These are phyloP conservation scores for Sitobion miscanthi DNA, from an alignment of 1,140 invertebrate species.

Conservation along the genomic window DNA sequence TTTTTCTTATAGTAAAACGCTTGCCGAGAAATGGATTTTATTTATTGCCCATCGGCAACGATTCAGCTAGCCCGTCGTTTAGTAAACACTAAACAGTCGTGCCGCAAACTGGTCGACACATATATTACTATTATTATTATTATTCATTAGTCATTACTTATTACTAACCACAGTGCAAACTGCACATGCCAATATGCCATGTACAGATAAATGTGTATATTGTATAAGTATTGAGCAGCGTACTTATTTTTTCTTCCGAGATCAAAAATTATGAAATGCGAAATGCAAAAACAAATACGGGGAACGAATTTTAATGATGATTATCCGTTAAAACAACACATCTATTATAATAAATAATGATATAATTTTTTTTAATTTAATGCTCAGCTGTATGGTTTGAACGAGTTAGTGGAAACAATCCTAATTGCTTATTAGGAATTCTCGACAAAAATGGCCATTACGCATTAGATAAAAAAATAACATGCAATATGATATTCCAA, in stretches of 20 bases:
- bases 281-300: neutral
- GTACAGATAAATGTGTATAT: neutral
- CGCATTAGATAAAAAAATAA: neutral
- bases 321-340: neutral
- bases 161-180: neutral
- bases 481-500: constrained; percentile 25
- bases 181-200: neutral
- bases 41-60: neutral
- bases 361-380: neutral
- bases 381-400: neutral
- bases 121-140: neutral
- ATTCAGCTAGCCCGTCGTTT: neutral
- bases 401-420: constrained; percentile 31
- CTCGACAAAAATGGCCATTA: neutral
- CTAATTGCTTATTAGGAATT: constrained; percentile 26
- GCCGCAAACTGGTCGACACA: neutral
- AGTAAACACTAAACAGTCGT: neutral
- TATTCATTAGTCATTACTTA: neutral
- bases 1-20: neutral
- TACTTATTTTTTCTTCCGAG: neutral
- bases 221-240: neutral
- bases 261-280: neutral
- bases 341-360: neutral
- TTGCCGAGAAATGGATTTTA: neutral
- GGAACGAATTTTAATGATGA: neutral